Base-by-base conservation (phyloP, 2,113 vertebrate species). In the Prunella fulvescens region DNA sequence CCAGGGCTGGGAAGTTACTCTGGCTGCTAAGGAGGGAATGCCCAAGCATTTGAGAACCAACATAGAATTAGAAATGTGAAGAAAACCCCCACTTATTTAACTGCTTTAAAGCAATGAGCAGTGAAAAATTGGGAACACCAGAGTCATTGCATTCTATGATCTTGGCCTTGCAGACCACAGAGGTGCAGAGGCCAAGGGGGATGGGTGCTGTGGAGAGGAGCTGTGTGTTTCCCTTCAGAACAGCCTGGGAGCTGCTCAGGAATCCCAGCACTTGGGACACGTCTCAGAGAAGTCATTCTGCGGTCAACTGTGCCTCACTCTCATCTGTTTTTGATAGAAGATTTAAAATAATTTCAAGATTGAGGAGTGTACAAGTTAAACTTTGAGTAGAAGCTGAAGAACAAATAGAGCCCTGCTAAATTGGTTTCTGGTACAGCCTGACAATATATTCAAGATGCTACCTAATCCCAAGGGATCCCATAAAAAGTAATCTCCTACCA, bases 271-370 rank as follows among this genome's bases (percentile, higher is more conserved):
- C 26, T 66, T 9, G 35, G 80, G 48, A 70, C 25, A 6, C 2
- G 8, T 42, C 86, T 80, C 79, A 54, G 71, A 66, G 67, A 90
- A 92, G 65, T 57, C 58, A 25, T 47, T 53, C 71, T 7, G 12
- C 0, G 1, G 62, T 42, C 62, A 4, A 60, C 48, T 66, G 45
- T 94, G 90, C 85, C 62, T 76, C 10, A 6, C 37, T 95, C 4
- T 0, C 19, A 2, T 26, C 12, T 79, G 54, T 88, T 96, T 96
- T 73, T 81, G 92, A 92, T 70, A 73, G 88, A 90, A 96, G 37
- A 35, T 39, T 87, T 87, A 58, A 87, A 95, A 86, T 86, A 14
- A 1, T 88, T 88, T 82, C 73, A 77, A 81, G 82, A 88, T 42
- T 56, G 88, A 92, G 72, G 72, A 28, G 0, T 44, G 17, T 51